phyloP scores from a whole-genome alignment of 2,797 vertebrate species.

The Sarcoramphus papa region DNA sequence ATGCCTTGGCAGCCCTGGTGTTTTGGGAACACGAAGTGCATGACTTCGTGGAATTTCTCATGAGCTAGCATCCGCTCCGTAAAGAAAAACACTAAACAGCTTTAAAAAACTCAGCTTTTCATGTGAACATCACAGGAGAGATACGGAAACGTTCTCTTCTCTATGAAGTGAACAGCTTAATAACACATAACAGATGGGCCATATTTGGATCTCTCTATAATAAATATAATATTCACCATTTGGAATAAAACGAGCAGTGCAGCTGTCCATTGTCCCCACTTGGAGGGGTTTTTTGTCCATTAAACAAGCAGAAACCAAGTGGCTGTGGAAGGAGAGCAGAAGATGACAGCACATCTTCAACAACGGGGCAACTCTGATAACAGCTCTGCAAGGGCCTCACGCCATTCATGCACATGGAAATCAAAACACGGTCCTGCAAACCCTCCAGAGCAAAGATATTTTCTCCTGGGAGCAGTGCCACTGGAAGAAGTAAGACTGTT shows the following conservation, averaged over 20 bases:
- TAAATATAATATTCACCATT: constrained; percentile 9
- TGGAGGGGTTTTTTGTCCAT: not conserved
- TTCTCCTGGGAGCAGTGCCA: not conserved
- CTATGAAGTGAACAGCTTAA: constrained; percentile 52
- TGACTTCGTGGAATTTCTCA: not conserved
- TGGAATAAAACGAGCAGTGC: not conserved
- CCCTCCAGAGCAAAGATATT: not conserved
- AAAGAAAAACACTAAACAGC: not conserved
- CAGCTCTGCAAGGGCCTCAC: not conserved
- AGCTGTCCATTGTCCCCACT: constrained; percentile 14
- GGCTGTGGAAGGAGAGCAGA: not conserved
- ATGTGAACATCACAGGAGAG: not conserved
- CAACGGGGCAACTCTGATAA: fast-evolving
- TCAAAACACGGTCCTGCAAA: not conserved
- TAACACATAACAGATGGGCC: constrained; percentile 21
- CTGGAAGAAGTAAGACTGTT: not conserved
- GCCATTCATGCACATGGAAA: fast-evolving
- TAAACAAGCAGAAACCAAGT: not conserved
- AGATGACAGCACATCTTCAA: not conserved
- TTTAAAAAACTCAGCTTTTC: not conserved
- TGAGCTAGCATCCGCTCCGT: fast-evolving
- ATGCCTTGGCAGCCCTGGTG: not conserved
- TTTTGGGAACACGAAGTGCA: fast-evolving
- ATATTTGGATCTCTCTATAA: not conserved
- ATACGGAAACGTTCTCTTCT: not conserved